A percentile compares a stretch with the other conserved stretches of the same genome.
Evolutionary conservation across 2,113 vertebrate genomes (phyloP).

Genomic region (Phylloscopus trochilus): DNA sequence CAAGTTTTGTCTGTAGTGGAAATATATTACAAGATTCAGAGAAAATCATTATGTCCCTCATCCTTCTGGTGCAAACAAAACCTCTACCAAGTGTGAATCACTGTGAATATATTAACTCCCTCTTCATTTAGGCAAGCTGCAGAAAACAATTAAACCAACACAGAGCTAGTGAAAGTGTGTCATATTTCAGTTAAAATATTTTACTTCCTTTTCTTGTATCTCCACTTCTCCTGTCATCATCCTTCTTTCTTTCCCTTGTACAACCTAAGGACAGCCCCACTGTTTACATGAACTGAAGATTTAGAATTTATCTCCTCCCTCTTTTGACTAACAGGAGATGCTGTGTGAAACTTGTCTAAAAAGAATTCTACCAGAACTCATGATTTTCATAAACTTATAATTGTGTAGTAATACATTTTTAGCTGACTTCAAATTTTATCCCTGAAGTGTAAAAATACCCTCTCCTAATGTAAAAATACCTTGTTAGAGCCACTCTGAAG

Average conservation of each 20-base stretch:
- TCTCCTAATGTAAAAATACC: neutral
- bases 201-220: neutral
- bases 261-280: neutral
- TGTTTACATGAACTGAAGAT: neutral
- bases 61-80: neutral
- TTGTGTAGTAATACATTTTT: constrained; percentile 18
- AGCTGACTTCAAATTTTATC: constrained; percentile 16
- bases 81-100: neutral
- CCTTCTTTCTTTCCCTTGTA: neutral
- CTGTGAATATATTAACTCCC: neutral
- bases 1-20: neutral
- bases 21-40: neutral
- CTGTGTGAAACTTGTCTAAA: constrained; percentile 21
- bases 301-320: neutral
- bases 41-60: neutral
- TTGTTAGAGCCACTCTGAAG: neutral
- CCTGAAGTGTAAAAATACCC: neutral
- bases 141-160: neutral
- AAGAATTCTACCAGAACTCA: constrained; percentile 34
- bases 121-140: neutral
- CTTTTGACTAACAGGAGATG: neutral
- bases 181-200: neutral
- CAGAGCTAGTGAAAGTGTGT: neutral
- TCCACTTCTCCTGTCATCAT: neutral
- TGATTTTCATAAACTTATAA: constrained; percentile 11